Percentiles rank a stretch among this genome's conserved stretches.
phyloP scores from a whole-genome alignment of 2,113 vertebrate species.

The Anguilla japonica region DNA sequence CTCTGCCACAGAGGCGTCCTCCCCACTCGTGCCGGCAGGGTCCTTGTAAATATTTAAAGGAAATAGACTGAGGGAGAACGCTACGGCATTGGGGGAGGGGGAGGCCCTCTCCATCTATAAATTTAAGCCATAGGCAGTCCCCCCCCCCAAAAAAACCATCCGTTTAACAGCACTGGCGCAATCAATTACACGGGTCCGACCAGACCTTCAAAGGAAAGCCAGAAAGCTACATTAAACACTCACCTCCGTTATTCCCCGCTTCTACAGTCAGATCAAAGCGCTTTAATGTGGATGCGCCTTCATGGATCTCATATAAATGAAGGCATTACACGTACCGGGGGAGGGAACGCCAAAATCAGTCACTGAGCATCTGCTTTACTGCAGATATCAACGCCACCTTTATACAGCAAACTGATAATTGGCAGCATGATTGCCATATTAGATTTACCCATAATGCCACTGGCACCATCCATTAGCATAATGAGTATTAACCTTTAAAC shows the following conservation, averaged over 20 bases:
- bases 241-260: background rate
- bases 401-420: background rate
- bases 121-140: too few species aligned
- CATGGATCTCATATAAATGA: background rate
- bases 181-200: background rate
- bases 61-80: background rate
- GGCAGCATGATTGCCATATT: background rate
- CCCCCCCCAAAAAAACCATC: too few species aligned
- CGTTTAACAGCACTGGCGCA: background rate
- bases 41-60: slow-evolving; percentile 4
- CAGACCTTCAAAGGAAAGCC: background rate
- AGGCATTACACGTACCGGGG: background rate
- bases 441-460: background rate
- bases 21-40: background rate
- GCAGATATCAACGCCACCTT: background rate
- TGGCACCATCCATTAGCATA: background rate
- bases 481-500: background rate
- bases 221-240: background rate
- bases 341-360: too few species aligned
- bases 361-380: background rate
- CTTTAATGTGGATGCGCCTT: background rate
- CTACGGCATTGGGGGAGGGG: too few species aligned
- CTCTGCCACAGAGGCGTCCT: background rate
- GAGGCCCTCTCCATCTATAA: background rate
- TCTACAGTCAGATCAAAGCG: background rate